Percentiles rank a stretch among this genome's conserved stretches.
Conservation (phyloP, 1,140 invertebrate species). For the Drosophila pandora region DNA sequence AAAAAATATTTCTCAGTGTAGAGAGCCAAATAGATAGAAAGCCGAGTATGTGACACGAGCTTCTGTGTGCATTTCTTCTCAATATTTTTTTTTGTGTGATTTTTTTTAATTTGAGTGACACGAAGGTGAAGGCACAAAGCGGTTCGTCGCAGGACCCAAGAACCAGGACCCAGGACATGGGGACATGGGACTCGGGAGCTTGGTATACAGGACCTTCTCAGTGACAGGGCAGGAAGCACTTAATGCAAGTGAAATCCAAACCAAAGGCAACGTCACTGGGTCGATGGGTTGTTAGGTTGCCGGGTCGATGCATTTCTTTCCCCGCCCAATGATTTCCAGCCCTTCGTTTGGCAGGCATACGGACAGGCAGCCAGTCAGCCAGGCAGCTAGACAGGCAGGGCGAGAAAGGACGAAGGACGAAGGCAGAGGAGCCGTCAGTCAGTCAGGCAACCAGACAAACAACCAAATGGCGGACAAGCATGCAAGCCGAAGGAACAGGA, state of each 20-base stretch:
- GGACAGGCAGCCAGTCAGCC: neutral
- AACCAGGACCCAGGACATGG: neutral
- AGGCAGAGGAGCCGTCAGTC: slow-evolving; percentile 49
- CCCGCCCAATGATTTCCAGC: slow-evolving; percentile 15
- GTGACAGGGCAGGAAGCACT: slow-evolving; percentile 59
- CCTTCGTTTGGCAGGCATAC: slow-evolving; percentile 7
- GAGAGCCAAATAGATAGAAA: neutral
- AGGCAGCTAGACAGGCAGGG: neutral
- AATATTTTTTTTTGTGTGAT: neutral
- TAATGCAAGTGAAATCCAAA: slow-evolving; percentile 75
- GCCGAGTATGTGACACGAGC: slow-evolving; percentile 23
- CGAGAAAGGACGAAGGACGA: neutral
- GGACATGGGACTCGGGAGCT: neutral
- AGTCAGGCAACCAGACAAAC: slow-evolving; percentile 60
- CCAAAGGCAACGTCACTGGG: slow-evolving; percentile 60
- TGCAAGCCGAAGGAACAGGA: slow-evolving; percentile 4
- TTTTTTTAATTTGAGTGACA: slow-evolving; percentile 74
- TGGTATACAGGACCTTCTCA: slow-evolving; percentile 4
- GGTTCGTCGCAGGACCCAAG: slow-evolving; percentile 37
- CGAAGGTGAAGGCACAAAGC: slow-evolving; percentile 71
- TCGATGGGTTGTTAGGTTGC: slow-evolving; percentile 59
- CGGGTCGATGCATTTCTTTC: slow-evolving; percentile 35
- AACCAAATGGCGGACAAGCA: slow-evolving; percentile 31
- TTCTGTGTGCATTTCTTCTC: neutral
- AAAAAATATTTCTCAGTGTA: neutral